Evolutionary conservation across 2,888 invertebrate species (phyloP).

Genomic region (Nymphalis polychloros): DNA sequence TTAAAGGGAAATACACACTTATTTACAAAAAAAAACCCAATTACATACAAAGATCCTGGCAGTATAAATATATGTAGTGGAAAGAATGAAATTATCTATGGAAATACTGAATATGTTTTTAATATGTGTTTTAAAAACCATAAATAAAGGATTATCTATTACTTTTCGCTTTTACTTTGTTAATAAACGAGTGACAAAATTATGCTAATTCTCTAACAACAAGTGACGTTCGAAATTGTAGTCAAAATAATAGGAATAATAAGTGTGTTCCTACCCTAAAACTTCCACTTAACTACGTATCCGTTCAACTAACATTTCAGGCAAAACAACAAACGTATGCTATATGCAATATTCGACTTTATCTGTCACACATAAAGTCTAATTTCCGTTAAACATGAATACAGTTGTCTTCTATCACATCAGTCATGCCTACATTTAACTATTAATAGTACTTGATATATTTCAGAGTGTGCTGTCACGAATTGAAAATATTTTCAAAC

Average conservation of each 20-base stretch:
- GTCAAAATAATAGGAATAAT: background rate
- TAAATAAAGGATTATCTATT: no score
- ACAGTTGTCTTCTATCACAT: background rate
- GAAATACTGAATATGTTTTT: no score
- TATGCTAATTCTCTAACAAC: no score
- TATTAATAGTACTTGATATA: conserved; percentile 5
- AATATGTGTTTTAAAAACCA: no score
- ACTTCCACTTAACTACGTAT: conserved; percentile 15
- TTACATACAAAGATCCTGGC: no score
- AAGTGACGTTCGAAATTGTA: no score
- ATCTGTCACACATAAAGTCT: background rate
- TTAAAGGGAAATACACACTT: no score
- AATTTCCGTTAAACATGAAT: background rate
- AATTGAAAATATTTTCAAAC: conserved; percentile 3
- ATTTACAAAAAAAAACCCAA: no score
- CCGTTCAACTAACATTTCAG: conserved; percentile 18
- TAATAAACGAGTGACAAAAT: no score
- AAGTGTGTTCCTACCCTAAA: background rate
- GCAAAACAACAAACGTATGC: conserved; percentile 3
- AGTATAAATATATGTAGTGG: no score
- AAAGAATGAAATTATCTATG: no score
- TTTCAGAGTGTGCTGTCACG: background rate
- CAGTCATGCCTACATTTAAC: conserved; percentile 3
- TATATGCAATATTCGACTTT: background rate
- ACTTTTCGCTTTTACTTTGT: no score